Evolutionary conservation across 2,113 vertebrate genomes (phyloP).

Genomic region (Rousettus leschenaultii): DNA sequence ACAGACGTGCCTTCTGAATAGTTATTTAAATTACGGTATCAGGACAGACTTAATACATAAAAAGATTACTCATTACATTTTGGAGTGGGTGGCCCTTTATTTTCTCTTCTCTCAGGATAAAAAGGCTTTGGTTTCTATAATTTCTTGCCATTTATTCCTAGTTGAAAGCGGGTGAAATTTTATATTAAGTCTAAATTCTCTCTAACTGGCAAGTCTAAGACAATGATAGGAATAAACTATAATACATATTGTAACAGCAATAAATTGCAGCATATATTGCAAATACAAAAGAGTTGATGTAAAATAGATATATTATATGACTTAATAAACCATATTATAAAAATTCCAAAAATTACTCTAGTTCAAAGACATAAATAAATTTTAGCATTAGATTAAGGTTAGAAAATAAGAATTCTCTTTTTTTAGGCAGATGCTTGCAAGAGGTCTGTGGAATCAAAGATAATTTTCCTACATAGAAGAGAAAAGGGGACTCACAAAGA

Average conservation of each 20-base stretch:
- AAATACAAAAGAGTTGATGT: not conserved
- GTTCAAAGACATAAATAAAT: slow-evolving; percentile 12
- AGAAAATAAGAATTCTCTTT: not conserved
- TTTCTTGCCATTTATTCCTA: slow-evolving; percentile 4
- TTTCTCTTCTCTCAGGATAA: not conserved
- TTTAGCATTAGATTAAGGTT: not conserved
- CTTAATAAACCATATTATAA: not conserved
- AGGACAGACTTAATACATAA: not conserved
- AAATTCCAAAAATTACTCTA: not conserved
- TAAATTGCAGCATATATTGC: not conserved
- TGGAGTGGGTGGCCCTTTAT: not conserved
- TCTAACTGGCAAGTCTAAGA: slow-evolving; percentile 42
- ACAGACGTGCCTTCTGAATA: not conserved
- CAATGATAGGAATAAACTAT: not conserved
- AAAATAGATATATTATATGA: not conserved
- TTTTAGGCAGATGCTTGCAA: not conserved
- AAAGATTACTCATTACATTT: not conserved
- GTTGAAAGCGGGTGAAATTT: not conserved
- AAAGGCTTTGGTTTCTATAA: not conserved
- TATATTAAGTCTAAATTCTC: slow-evolving; percentile 49
- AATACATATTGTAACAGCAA: not conserved
- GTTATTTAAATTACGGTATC: not conserved
- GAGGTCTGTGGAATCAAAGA: not conserved
- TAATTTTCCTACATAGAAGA: not conserved
- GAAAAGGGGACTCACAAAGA: not conserved